Evolutionary conservation across 2,888 invertebrate genomes (phyloP), one percentile per base, ranked within the genome.

Genomic region (Miltochrista miniata): DNA sequence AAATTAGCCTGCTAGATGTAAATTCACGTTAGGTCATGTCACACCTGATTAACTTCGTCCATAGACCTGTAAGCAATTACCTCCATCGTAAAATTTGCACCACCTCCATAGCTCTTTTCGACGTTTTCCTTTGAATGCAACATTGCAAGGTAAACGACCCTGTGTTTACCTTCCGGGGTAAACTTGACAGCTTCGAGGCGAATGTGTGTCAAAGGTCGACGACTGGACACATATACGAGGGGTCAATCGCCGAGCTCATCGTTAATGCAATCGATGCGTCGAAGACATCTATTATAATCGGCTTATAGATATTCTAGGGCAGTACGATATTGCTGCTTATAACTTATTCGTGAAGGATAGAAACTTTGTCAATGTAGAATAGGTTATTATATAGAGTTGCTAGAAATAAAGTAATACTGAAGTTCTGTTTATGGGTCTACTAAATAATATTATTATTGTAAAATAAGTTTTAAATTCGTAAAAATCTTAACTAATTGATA

Each of bases 141-240:
- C 14, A 57, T 30, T 60, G 54, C 59, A 59, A 60, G 61, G 67
- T 75, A 61, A 61, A 59, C 68, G 74, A 78, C 73, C 80, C 53
- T 47, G 40, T 79, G 79, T 78, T 74, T 81, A 73, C 73, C 73
- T 74, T 67, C 68, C 59, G 65, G 72, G 74, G 76, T 81, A 82
- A 82, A 79, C 80, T 79, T 83, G 80, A 79, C 77, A 74, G 77
- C 48, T 54, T 41, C 41, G 53, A 53, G 42, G 48, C 1, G 51
- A 46, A 67, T 69, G 63, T 67, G 56, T 65, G 67, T 48, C 67
- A 68, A 63, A 68, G 67, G 52, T 68, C 64, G 48, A 37, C 62
- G 72, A 66, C 71, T 60, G 58, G 71, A 69, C 56, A 58, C 14
- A 12, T 31, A 37, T 43, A 37, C 34, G 36, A 36, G 61, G 35